These are phyloP conservation scores for Drosophila flavopinicola DNA, from an alignment of 2,888 invertebrate species.

Conservation along the genomic window DNA sequence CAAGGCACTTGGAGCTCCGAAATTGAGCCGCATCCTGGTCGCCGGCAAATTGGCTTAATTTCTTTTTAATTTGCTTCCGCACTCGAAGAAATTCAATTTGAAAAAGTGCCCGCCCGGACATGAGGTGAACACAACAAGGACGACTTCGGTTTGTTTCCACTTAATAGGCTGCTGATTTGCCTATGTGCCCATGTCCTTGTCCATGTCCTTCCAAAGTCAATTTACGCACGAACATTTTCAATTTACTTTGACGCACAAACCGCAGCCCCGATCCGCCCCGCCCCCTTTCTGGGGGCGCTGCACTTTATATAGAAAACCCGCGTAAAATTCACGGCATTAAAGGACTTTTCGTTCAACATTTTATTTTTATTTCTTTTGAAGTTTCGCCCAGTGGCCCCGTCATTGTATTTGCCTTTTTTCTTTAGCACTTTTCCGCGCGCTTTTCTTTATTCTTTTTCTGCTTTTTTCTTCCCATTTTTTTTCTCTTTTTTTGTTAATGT, in stretches of 20 bases:
- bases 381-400: conserved; percentile 63
- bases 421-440: conserved; percentile 61
- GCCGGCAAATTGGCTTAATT: conserved; percentile 83
- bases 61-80: conserved; percentile 83
- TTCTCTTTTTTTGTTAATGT: conserved; percentile 80
- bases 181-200: conserved; percentile 33
- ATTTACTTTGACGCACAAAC: conserved; percentile 64
- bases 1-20: conserved; percentile 65
- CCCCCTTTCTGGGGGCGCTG: conserved; percentile 28
- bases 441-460: conserved; percentile 38
- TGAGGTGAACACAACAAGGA: conserved; percentile 57
- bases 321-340: conserved; percentile 79
- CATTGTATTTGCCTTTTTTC: conserved; percentile 71
- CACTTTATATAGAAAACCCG: conserved; percentile 74
- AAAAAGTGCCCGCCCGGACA: conserved; percentile 67
- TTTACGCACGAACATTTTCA: conserved; percentile 80
- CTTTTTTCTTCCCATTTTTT: conserved; percentile 27
- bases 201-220: conserved; percentile 64
- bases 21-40: conserved; percentile 72
- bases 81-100: conserved; percentile 74
- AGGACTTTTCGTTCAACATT: conserved; percentile 61
- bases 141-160: conserved; percentile 58
- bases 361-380: conserved; percentile 76
- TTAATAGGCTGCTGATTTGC: conserved; percentile 49
- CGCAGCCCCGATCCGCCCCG: conserved; percentile 48